Base-by-base conservation (phyloP, 2,888 invertebrate genomes). In the Rhingia rostrata region DNA sequence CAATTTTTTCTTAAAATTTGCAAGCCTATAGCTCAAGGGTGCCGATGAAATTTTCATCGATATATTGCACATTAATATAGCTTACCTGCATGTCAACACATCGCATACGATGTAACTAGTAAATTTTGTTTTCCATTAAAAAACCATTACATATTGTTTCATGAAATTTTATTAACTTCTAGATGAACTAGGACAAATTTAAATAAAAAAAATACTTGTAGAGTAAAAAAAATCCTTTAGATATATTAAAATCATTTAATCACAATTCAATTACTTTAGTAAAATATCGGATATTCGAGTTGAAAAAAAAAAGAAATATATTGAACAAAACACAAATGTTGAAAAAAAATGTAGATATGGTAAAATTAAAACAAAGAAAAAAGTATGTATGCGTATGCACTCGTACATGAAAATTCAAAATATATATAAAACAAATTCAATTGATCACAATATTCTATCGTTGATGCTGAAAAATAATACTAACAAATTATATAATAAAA, bases 361-460 rank as follows among this genome's bases (percentile, higher is more conserved):
- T 51, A 39, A 37, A 53, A 51, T 53, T 33, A 37, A 14, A 41
- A 60, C 6, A 51, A 22, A 22, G 22, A 22, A 22, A 22, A 22
- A 22, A 22, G 22, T 22, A 22, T 22, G 22, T 22, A 22, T 22
- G n/a, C 22, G 2, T 22, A 22, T 22, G n/a, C n/a, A 22, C 22
- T 22, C 22, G 22, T 22, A 33, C 6, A 66, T 47, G 47, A 49
- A n/a, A 41, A 33, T 41, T 70, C 35, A 61, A 53, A 53, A 39
- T 10, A 30, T 37, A 63, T 7, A 45, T 64, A 64, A 58, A 74
- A 43, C 37, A 22, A 56, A 14, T 4, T 74, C 64, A 58, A 58
- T 33, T 30, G 43, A 56, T 74, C 64, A 74, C 64, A 74, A 74
- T 74, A 74, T 49, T 66, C 32, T 74, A 56, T 47, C 39, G 47